A percentile compares a stretch with the other conserved stretches of the same genome.
Evolutionary conservation across 2,888 invertebrate species (phyloP).

Genomic region (Agrypnus murinus): DNA sequence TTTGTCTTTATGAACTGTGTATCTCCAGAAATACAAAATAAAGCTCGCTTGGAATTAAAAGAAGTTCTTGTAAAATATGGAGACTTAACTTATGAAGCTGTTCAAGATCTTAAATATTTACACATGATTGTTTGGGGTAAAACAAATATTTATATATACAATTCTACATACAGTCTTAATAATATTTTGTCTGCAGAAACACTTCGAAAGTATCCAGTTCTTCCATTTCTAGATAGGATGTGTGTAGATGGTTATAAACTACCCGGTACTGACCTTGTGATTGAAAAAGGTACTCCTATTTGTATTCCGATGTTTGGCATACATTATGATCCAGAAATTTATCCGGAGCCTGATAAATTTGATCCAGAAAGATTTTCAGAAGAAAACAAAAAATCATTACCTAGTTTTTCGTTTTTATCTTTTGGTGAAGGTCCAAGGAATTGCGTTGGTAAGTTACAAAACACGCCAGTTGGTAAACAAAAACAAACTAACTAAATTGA

Average conservation of each 20-base stretch:
- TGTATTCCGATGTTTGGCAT: constrained; percentile 65
- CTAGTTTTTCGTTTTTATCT: constrained; percentile 29
- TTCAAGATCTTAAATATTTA: constrained; percentile 75
- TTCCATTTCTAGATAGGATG: constrained; percentile 62
- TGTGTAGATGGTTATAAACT: constrained; percentile 62
- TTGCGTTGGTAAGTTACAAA: constrained; percentile 39
- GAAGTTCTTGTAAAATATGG: constrained; percentile 64
- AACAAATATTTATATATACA: too few relatives aligned
- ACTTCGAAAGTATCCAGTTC: constrained; percentile 65
- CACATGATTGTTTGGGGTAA: constrained; percentile 75
- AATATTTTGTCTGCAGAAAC: constrained; percentile 4
- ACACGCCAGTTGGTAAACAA: background rate
- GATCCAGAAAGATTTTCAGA: constrained; percentile 68
- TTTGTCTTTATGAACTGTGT: constrained; percentile 75
- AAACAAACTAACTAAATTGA: constrained; percentile 15
- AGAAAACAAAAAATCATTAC: constrained; percentile 50
- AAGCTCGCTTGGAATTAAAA: constrained; percentile 72
- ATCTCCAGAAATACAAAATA: constrained; percentile 73
- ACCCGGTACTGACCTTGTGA: constrained; percentile 57
- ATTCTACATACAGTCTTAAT: too few relatives aligned
- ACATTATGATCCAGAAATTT: constrained; percentile 66
- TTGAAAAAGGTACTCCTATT: constrained; percentile 66
- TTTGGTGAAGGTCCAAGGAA: constrained; percentile 47
- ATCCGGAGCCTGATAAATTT: constrained; percentile 67
- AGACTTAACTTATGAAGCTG: constrained; percentile 72